phyloP scores from a whole-genome alignment of 2,113 vertebrate species.

The Dascyllus trimaculatus region DNA sequence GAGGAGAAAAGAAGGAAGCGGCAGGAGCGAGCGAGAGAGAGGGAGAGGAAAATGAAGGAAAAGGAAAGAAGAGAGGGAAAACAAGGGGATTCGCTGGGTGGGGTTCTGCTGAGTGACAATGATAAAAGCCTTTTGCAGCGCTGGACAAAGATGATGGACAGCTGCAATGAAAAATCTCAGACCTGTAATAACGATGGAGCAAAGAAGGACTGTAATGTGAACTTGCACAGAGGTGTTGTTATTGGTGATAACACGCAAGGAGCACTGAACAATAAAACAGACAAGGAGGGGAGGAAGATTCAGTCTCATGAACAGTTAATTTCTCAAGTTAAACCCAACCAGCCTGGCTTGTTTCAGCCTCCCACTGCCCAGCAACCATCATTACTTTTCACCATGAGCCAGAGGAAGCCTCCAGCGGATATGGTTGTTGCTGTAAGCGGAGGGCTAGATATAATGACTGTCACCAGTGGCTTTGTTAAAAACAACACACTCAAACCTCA shows the following conservation, averaged over 20 bases:
- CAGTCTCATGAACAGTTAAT: slow-evolving; percentile 70
- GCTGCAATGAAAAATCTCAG: slow-evolving; percentile 75
- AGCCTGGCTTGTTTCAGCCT: slow-evolving; percentile 72
- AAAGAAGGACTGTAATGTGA: slow-evolving; percentile 64
- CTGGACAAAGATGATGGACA: slow-evolving; percentile 91
- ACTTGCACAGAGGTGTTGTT: slow-evolving; percentile 22
- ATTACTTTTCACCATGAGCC: slow-evolving; percentile 72
- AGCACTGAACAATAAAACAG: slow-evolving; percentile 54
- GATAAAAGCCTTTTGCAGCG: slow-evolving; percentile 92
- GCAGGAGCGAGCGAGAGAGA: slow-evolving; percentile 89
- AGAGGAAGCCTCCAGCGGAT: slow-evolving; percentile 73
- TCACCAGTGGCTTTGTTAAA: slow-evolving; percentile 69
- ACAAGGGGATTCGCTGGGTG: slow-evolving; percentile 82
- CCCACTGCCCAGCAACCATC: slow-evolving; percentile 64
- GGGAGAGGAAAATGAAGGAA: slow-evolving; percentile 89
- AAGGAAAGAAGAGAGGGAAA: slow-evolving; percentile 86
- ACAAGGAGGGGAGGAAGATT: slow-evolving; percentile 67
- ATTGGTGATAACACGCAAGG: slow-evolving; percentile 45
- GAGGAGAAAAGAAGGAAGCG: slow-evolving; percentile 91
- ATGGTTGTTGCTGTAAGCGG: slow-evolving; percentile 66
- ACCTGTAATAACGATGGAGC: slow-evolving; percentile 38
- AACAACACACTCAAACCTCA: slow-evolving; percentile 74
- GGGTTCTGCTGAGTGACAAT: slow-evolving; percentile 90
- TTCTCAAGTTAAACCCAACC: slow-evolving; percentile 64
- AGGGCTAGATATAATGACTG: slow-evolving; percentile 62